Conservation (phyloP, 30 jellyfish, hydroid and myxozoan genomes). For the Clytia hemisphaerica region DNA sequence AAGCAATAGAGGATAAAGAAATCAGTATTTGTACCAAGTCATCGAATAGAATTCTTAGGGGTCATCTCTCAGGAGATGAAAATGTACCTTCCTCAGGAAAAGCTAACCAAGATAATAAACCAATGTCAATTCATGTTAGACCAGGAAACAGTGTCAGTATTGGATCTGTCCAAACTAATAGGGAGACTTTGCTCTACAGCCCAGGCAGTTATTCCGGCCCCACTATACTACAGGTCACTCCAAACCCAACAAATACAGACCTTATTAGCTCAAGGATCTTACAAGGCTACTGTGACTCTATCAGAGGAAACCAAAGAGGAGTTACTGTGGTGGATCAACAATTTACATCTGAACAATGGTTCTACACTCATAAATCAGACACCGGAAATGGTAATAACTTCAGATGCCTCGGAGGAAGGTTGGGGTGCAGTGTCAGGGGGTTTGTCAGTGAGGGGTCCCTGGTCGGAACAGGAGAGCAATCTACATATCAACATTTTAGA, state of each 20-base stretch:
- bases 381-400: neutral
- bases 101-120: neutral
- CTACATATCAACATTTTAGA: neutral
- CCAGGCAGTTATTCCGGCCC: neutral
- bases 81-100: neutral
- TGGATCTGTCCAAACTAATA: neutral
- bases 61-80: neutral
- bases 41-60: neutral
- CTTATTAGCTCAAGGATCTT: neutral
- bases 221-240: neutral
- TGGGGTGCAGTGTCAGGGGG: too few relatives aligned
- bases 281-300: neutral
- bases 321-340: slow-evolving; percentile 1
- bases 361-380: neutral
- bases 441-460: too few relatives aligned
- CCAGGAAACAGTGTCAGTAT: neutral
- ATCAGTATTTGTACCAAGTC: neutral
- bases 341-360: neutral
- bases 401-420: neutral
- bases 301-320: slow-evolving; percentile 3
- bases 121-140: neutral
- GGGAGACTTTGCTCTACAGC: neutral
- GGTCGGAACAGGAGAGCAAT: neutral
- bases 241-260: neutral
- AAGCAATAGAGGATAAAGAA: neutral